phyloP scores from a whole-genome alignment of 2,888 invertebrate genomes.

The Mesorhabditis belari region DNA sequence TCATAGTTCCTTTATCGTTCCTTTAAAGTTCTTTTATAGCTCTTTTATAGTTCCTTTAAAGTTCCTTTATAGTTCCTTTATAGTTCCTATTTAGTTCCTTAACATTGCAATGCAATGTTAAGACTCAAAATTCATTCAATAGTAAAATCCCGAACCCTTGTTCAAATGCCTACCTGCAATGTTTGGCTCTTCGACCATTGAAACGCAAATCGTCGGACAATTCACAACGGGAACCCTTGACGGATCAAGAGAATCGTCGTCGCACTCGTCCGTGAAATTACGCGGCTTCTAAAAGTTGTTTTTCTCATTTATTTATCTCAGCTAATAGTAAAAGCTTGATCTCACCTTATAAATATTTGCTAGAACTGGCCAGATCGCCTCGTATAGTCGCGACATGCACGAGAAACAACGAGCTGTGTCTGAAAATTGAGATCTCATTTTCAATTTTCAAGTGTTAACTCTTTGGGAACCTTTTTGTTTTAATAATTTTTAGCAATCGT shows the following conservation, averaged over 20 bases:
- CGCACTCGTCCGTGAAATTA: slow-evolving; percentile 41
- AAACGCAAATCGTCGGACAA: slow-evolving; percentile 48
- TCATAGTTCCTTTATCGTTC: too few species aligned
- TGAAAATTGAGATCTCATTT: slow-evolving; percentile 24
- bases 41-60: too few species aligned
- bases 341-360: slow-evolving; percentile 33
- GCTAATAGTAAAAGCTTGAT: background rate
- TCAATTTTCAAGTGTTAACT: background rate
- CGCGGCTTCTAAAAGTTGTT: slow-evolving; percentile 16
- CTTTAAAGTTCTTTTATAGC: too few species aligned
- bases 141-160: too few species aligned
- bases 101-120: too few species aligned
- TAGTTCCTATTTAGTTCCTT: too few species aligned
- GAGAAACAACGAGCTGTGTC: slow-evolving; percentile 50
- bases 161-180: slow-evolving; percentile 40
- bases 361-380: slow-evolving; percentile 43
- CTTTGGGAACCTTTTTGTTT: too few species aligned
- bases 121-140: too few species aligned
- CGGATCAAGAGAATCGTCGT: slow-evolving; percentile 10
- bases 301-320: background rate
- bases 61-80: too few species aligned
- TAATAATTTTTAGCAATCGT: too few species aligned
- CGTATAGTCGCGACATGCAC: slow-evolving; percentile 51
- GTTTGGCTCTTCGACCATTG: slow-evolving; percentile 41
- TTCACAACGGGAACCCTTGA: slow-evolving; percentile 31